These are phyloP conservation scores for Cynaeus angustus DNA, from an alignment of 2,888 invertebrate species.

Conservation along the genomic window DNA sequence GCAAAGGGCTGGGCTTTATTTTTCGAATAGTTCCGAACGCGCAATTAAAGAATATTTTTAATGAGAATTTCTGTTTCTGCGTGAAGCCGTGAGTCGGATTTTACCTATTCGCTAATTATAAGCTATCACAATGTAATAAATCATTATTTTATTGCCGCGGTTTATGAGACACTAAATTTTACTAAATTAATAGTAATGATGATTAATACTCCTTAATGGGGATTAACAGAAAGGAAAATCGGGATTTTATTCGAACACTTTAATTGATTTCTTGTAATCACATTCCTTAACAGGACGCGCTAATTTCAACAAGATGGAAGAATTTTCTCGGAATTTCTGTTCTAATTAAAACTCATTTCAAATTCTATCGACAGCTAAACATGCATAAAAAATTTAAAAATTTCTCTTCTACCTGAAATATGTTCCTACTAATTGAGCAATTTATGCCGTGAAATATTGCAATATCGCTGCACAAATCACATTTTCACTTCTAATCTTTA, in stretches of 20 bases:
- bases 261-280: neutral
- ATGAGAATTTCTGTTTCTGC: slow-evolving; percentile 37
- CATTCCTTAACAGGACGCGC: neutral
- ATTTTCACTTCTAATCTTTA: neutral
- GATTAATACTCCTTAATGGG: slow-evolving; percentile 35
- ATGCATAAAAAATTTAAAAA: neutral
- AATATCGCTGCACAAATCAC: neutral
- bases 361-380: no score
- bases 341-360: neutral
- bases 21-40: slow-evolving; percentile 50
- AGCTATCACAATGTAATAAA: slow-evolving; percentile 35
- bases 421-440: neutral
- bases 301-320: neutral
- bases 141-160: slow-evolving; percentile 35
- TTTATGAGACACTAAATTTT: slow-evolving; percentile 43
- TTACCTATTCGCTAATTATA: slow-evolving; percentile 37
- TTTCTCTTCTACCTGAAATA: neutral
- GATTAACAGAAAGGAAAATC: slow-evolving; percentile 35
- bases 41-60: slow-evolving; percentile 44
- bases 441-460: neutral
- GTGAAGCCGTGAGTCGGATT: slow-evolving; percentile 32
- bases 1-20: slow-evolving; percentile 60
- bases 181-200: slow-evolving; percentile 37
- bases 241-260: neutral
- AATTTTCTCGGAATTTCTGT: neutral